Percentiles rank a stretch among this genome's conserved stretches.
Conservation (phyloP, 1,140 invertebrate genomes). For the Drosophila orosa region DNA sequence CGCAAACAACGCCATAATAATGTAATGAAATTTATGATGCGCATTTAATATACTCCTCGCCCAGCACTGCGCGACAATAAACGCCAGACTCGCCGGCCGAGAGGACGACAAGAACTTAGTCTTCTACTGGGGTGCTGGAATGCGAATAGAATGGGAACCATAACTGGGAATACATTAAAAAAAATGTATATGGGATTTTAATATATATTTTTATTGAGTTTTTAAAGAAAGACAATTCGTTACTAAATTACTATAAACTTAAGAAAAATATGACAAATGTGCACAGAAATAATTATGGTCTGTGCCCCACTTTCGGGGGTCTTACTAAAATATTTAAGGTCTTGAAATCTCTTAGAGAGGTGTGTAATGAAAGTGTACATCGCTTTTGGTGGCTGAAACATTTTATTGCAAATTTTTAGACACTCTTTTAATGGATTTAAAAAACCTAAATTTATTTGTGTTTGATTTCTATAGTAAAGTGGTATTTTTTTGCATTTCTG, state of each 20-base stretch:
- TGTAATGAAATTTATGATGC: conserved; percentile 82
- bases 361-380: background rate
- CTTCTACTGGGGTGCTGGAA: background rate
- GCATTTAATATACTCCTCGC: conserved; percentile 73
- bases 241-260: background rate
- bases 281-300: background rate
- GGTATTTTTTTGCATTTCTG: too few species aligned
- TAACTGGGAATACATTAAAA: conserved; percentile 1
- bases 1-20: conserved; percentile 81
- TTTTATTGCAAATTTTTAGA: background rate
- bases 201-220: background rate
- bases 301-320: background rate
- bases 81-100: conserved; percentile 34
- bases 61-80: conserved; percentile 70
- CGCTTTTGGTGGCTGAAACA: background rate
- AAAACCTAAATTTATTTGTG: too few species aligned
- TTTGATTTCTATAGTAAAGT: too few species aligned
- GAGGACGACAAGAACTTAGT: conserved; percentile 19
- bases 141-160: background rate
- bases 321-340: accelerated
- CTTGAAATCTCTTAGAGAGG: background rate
- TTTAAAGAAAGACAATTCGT: background rate
- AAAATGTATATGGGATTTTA: background rate
- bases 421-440: background rate
- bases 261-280: background rate